These are phyloP conservation scores for Ibidorhyncha struthersii DNA, from an alignment of 2,113 vertebrate species.

Conservation along the genomic window DNA sequence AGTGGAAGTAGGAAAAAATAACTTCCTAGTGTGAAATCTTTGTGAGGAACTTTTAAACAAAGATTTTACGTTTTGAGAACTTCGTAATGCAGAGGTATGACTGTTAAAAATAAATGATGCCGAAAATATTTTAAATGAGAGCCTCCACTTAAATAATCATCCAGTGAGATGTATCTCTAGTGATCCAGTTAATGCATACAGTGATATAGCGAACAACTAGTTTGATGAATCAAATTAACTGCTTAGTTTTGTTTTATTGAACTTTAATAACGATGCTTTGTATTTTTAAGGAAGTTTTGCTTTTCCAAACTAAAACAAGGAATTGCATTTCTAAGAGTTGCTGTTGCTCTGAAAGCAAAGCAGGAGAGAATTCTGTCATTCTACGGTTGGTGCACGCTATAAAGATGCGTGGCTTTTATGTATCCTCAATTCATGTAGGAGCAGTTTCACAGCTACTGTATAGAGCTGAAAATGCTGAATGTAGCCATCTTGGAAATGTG, in stretches of 20 bases:
- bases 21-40: neutral
- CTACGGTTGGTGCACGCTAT: rapidly evolving
- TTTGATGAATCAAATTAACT: neutral
- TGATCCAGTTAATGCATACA: neutral
- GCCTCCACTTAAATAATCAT: neutral
- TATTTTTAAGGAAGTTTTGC: neutral
- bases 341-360: neutral
- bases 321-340: neutral
- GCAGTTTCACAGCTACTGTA: neutral
- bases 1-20: neutral
- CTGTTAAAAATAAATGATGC: neutral
- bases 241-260: neutral
- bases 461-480: neutral
- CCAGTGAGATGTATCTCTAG: neutral
- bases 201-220: neutral
- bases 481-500: neutral
- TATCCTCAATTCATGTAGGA: rapidly evolving
- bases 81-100: neutral
- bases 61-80: neutral
- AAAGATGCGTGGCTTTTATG: neutral
- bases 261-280: neutral
- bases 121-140: neutral
- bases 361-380: neutral
- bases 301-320: neutral
- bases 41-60: neutral